These are phyloP conservation scores for Numida meleagris DNA, from an alignment of 2,113 vertebrate species.

Conservation along the genomic window DNA sequence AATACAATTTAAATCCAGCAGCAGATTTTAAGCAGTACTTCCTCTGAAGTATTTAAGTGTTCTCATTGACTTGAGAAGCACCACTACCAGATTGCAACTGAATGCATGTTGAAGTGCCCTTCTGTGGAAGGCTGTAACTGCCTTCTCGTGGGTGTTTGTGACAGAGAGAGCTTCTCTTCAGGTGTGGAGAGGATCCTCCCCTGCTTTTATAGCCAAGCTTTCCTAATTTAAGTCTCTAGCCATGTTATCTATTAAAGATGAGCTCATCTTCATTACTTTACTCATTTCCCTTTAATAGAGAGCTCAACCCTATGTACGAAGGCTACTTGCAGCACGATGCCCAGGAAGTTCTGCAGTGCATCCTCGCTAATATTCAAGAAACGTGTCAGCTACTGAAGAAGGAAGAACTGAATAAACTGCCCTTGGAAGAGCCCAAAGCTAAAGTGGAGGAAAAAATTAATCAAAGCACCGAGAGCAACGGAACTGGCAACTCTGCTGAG, in stretches of 20 bases:
- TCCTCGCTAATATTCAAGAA: conserved; percentile 94
- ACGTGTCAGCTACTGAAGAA: conserved; percentile 92
- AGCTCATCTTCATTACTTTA: background rate
- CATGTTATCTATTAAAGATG: background rate
- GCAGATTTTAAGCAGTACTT: background rate
- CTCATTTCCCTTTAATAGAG: conserved; percentile 73
- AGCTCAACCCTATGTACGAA: conserved; percentile 98
- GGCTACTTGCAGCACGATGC: conserved; percentile 97
- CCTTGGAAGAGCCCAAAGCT: conserved; percentile 41
- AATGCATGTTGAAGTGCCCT: background rate
- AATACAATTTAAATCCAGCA: background rate
- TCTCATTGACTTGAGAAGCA: background rate
- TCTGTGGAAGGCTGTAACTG: background rate
- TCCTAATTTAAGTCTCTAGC: background rate
- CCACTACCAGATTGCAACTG: accelerated
- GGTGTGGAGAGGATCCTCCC: background rate
- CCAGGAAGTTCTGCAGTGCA: conserved; percentile 97
- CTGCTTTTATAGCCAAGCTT: background rate
- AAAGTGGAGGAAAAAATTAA: conserved; percentile 35
- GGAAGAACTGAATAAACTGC: conserved; percentile 77
- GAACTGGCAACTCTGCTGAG: background rate
- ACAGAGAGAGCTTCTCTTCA: background rate
- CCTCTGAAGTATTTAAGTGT: background rate
- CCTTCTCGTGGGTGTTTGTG: accelerated
- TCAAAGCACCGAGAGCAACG: background rate